Evolutionary conservation across 2,113 vertebrate species (phyloP).

Genomic region (Catharus bicknelli): DNA sequence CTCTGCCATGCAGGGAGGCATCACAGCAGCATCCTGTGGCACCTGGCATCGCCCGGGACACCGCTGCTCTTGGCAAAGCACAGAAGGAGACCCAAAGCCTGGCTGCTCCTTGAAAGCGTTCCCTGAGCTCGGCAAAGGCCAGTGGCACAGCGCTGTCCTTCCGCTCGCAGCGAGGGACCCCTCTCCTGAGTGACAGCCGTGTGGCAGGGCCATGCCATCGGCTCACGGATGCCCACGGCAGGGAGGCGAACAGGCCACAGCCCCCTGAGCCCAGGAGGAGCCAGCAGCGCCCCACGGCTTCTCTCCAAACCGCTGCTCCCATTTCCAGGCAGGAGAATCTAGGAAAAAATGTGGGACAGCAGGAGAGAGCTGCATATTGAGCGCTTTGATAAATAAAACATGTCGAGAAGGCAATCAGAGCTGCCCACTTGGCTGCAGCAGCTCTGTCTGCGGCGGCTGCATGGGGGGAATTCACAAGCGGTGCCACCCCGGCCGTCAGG

Average conservation of each 20-base stretch:
- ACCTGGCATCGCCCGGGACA: background rate
- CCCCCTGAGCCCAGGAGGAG: background rate
- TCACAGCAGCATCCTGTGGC: background rate
- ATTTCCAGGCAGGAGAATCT: constrained; percentile 9
- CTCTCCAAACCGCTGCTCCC: background rate
- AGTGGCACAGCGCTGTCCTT: background rate
- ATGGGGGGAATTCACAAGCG: constrained; percentile 6
- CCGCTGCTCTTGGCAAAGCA: background rate
- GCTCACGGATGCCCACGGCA: accelerated
- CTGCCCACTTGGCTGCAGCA: constrained; percentile 37
- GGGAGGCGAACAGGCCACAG: accelerated
- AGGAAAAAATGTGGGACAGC: constrained; percentile 16
- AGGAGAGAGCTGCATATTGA: constrained; percentile 6
- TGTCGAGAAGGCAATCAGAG: constrained; percentile 35
- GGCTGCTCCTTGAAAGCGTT: background rate
- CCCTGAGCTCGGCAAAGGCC: background rate
- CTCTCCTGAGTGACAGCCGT: background rate
- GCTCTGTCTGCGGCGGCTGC: constrained; percentile 4
- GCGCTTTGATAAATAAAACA: constrained; percentile 59
- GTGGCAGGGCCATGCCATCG: background rate
- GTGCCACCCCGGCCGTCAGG: background rate
- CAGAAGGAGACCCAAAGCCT: background rate
- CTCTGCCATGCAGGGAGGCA: accelerated
- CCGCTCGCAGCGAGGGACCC: background rate
- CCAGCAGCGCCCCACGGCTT: accelerated